Evolutionary conservation across 2,888 invertebrate species (phyloP).

Genomic region (Teleiodes luculella): DNA sequence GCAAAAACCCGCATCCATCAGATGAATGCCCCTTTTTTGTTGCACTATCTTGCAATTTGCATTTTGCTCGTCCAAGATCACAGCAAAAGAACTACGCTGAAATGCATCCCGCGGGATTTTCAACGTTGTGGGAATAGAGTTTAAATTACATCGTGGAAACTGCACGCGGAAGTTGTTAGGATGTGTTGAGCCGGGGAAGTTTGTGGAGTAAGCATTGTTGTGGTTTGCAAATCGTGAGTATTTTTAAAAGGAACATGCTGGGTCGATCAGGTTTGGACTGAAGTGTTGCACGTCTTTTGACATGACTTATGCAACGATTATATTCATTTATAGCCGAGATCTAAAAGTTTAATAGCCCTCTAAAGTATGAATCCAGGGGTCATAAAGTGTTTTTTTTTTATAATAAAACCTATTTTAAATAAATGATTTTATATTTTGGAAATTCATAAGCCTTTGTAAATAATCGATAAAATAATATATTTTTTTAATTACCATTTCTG

Average conservation of each 20-base stretch:
- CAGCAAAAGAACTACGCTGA: slow-evolving; percentile 30
- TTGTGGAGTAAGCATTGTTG: slow-evolving; percentile 13
- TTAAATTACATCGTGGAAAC: slow-evolving; percentile 42
- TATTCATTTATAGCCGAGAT: too few species aligned
- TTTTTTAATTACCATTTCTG: too few species aligned
- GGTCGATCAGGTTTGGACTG: neutral
- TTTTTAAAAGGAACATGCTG: neutral
- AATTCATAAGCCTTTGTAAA: too few species aligned
- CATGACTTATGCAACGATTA: neutral
- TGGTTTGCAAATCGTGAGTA: slow-evolving; percentile 14
- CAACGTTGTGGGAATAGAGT: slow-evolving; percentile 43
- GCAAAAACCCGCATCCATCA: slow-evolving; percentile 42
- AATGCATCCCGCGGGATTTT: slow-evolving; percentile 29
- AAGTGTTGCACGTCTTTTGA: neutral
- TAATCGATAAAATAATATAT: too few species aligned
- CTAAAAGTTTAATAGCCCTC: too few species aligned
- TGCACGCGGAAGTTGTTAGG: slow-evolving; percentile 34
- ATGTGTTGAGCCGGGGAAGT: slow-evolving; percentile 4
- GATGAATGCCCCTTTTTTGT: slow-evolving; percentile 49
- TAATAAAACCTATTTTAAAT: too few species aligned
- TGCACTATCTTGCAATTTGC: slow-evolving; percentile 56
- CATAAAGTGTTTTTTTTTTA: too few species aligned
- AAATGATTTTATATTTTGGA: too few species aligned
- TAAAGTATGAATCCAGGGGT: too few species aligned
- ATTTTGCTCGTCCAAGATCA: slow-evolving; percentile 52